Conservation (phyloP, 2,797 vertebrate genomes). For the Hapalemur alaotrensis region DNA sequence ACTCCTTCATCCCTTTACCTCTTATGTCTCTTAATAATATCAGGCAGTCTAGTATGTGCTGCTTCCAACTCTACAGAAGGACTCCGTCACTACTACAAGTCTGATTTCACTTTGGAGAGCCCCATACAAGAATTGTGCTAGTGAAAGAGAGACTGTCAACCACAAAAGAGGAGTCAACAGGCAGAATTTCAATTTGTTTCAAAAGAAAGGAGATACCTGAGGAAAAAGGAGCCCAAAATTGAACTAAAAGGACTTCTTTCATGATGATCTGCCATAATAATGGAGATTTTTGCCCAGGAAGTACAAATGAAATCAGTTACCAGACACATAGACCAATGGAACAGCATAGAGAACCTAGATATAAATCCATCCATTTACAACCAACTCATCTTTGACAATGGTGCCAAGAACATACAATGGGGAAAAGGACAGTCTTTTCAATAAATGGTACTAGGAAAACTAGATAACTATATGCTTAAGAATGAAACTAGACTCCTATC, state of each 20-base stretch:
- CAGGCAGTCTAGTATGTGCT: neutral
- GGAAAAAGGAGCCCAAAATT: neutral
- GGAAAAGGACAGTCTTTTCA: neutral
- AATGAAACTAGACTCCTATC: neutral
- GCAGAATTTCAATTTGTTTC: neutral
- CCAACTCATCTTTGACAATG: neutral
- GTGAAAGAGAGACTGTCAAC: neutral
- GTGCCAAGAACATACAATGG: neutral
- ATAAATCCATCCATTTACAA: neutral
- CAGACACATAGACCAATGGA: neutral
- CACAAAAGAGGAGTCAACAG: neutral
- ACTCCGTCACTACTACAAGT: neutral
- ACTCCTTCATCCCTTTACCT: neutral
- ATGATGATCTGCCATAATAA: neutral
- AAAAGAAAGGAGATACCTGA: neutral
- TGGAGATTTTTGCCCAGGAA: neutral
- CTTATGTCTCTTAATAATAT: neutral
- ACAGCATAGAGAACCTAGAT: neutral
- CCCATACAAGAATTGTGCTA: neutral
- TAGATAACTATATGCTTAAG: neutral
- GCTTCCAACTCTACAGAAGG: neutral
- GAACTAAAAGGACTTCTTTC: neutral
- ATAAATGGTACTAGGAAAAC: neutral
- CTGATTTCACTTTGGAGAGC: neutral
- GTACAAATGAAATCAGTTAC: neutral